Evolutionary conservation across 2,888 invertebrate genomes (phyloP), one percentile per base, ranked within the genome.

Genomic region (Mechanitis messenoides): DNA sequence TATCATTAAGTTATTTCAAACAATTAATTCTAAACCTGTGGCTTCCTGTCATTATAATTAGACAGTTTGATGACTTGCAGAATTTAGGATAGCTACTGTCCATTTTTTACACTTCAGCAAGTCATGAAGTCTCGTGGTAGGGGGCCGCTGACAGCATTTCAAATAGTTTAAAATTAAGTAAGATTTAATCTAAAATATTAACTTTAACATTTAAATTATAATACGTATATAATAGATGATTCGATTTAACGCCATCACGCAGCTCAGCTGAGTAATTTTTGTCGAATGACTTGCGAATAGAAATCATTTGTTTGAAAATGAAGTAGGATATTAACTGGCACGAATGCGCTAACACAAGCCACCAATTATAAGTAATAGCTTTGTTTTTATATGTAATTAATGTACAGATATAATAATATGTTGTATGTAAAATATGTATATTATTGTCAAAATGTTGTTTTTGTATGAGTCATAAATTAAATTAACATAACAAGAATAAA

Each of bases 241-340:
- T 33, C 35, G 57, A 53, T 50, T 50, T 50, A 50, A 50, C 50
- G 50, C 33, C 4, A 47, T 47, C 38, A 11, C 42, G 42, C 63
- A 63, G 55, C 57, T 60, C 60, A 57, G 47, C 47, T 57, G 63
- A 65, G 75, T 79, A 79, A 79, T 84, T 82, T 80, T 82, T 78
- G 75, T 68, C 71, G 72, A 76, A 76, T 85, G 85, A 85, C 84
- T 85, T 80, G 85, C 85, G 69, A 62, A 74, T 72, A 70, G 68
- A 66, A 70, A 68, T 67, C 75, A 78, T 83, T 83, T 82, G 83
- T 83, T 83, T 74, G 72, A 76, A 77, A 78, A 78, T 67, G 68
- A 69, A 68, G 65, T 63, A 60, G 65, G 64, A 63, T 66, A 65
- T 66, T 69, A 69, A 68, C 68, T 46, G 45, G 60, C 20, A 47